Conservation (phyloP, 2,888 invertebrate species). For the Nomada goodeniana region DNA sequence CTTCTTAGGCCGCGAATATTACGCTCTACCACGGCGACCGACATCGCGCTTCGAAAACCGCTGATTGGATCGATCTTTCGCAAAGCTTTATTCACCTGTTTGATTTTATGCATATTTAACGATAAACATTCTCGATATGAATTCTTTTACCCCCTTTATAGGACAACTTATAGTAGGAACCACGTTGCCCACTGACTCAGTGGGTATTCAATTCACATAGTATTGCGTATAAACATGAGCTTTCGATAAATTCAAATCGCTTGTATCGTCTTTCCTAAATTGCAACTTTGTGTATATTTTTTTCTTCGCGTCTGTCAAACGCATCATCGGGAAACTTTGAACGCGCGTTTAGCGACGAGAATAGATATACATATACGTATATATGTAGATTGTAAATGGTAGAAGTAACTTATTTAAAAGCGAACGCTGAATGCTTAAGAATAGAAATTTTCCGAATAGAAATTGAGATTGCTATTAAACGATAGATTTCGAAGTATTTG, state of each 20-base stretch:
- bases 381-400: not conserved
- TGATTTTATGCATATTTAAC: constrained; percentile 58
- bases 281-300: too few species aligned
- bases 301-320: not conserved
- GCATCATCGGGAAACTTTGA: not conserved
- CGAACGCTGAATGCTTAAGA: not conserved
- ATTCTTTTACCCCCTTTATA: not conserved
- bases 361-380: not conserved
- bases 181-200: not conserved
- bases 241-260: not conserved
- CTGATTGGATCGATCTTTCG: constrained; percentile 58
- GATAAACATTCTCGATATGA: constrained; percentile 17
- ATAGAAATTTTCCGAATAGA: not conserved
- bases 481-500: not conserved
- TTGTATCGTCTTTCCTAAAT: not conserved
- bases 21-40: constrained; percentile 23
- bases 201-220: not conserved
- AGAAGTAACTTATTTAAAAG: not conserved
- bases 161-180: not conserved
- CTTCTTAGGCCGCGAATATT: constrained; percentile 57
- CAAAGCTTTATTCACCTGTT: constrained; percentile 65
- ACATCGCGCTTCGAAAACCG: constrained; percentile 52
- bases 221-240: not conserved
- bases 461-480: not conserved
- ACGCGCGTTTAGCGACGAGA: not conserved